These are phyloP conservation scores for Yponomeuta evonymella DNA, from an alignment of 2,888 invertebrate species.

Conservation along the genomic window DNA sequence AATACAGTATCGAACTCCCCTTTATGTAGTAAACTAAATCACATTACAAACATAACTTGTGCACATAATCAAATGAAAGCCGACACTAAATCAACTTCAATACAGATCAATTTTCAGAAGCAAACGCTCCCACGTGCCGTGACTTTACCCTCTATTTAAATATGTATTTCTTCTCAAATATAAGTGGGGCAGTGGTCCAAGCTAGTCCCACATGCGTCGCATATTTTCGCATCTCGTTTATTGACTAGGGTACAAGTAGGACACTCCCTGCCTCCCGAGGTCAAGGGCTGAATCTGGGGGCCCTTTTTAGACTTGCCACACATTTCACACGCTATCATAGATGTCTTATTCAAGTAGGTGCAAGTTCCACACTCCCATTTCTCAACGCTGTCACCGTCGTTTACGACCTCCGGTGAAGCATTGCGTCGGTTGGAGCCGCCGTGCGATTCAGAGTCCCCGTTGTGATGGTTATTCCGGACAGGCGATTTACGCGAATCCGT, in stretches of 20 bases:
- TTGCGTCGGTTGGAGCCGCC: constrained; percentile 12
- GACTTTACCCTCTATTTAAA: not conserved
- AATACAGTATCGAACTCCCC: not conserved
- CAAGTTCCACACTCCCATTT: constrained; percentile 84
- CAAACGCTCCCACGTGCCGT: not conserved
- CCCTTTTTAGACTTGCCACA: constrained; percentile 81
- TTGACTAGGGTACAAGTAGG: constrained; percentile 86
- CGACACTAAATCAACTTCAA: not conserved
- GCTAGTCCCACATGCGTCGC: constrained; percentile 82
- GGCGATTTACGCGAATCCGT: constrained; percentile 46
- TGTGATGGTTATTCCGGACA: constrained; percentile 32
- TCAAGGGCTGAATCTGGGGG: constrained; percentile 78
- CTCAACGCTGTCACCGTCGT: constrained; percentile 22
- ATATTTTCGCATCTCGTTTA: constrained; percentile 76
- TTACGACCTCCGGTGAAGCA: constrained; percentile 3
- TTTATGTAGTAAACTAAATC: not conserved
- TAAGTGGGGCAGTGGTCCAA: constrained; percentile 86
- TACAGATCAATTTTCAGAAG: constrained; percentile 7
- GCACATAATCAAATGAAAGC: not conserved
- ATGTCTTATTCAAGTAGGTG: constrained; percentile 79
- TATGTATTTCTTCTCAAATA: constrained; percentile 58
- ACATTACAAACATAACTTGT: not conserved
- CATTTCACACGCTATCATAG: constrained; percentile 81
- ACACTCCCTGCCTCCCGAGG: constrained; percentile 85
- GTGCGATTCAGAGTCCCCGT: constrained; percentile 31